Evolutionary conservation across 2,113 vertebrate genomes (phyloP), one percentile per base, ranked within the genome.

Genomic region (Lampris incognitus): DNA sequence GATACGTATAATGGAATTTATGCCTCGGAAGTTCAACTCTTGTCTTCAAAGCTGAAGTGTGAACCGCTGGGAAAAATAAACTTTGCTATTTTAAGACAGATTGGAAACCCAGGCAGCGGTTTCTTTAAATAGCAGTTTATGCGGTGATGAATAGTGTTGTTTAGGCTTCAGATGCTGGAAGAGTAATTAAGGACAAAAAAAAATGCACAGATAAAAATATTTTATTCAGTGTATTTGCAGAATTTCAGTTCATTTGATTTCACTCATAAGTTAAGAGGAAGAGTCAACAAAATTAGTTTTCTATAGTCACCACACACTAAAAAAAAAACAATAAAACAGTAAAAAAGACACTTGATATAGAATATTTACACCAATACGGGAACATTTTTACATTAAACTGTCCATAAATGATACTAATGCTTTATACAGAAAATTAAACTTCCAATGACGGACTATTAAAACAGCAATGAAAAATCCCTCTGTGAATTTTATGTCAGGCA

Each of bases 321-420:
- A 24, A 60, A 39, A 11, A 2, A 65, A 44, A 66, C 24, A 24
- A 24, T 24, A 80, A n/a, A 9, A 68, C 41, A 55, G 49, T 58
- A 6, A 84, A 76, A 58, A 37, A 70, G 69, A 83, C 70, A 71
- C 9, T 9, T 1, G 51, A 54, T 13, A 69, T 4, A n/a, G 61
- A 70, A 73, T 86, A 92, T 89, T 78, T 84, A 91, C 87, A 92
- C 37, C 64, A 69, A 10, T 77, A 52, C 49, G 10, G n/a, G n/a
- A 1, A 71, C 2, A 11, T 68, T 39, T 80, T 70, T 79, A 84
- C 85, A 78, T 80, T 76, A 41, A 68, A 37, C 61, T 63, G 38
- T 55, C 13, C 7, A 48, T 59, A 13, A 56, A 58, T 69, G 54
- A 36, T 52, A 54, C 10, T 10, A 0, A 70, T 5, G 13, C 11